Conservation (phyloP, 2,888 invertebrate genomes). For the Diarsia rubi region DNA sequence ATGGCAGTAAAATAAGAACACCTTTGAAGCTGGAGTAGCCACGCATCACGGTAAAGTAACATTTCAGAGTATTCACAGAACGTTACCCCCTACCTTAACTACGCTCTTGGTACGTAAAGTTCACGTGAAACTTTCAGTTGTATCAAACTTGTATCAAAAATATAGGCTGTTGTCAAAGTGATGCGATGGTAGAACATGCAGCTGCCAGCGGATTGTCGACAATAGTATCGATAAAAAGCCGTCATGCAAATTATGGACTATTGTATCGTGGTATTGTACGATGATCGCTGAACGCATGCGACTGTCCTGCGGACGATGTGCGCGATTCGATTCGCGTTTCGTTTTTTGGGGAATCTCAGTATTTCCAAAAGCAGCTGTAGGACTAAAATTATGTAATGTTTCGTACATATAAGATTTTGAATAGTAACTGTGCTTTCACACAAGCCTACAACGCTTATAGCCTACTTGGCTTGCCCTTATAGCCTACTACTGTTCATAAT, state of each 20-base stretch:
- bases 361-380: constrained; percentile 82
- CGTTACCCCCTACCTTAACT: neutral
- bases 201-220: constrained; percentile 83
- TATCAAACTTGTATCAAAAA: constrained; percentile 47
- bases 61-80: constrained; percentile 40
- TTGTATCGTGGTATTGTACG: constrained; percentile 85
- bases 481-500: too few species aligned
- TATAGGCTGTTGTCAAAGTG: constrained; percentile 33
- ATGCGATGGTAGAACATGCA: constrained; percentile 69
- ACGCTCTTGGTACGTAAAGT: neutral
- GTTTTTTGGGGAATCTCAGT: constrained; percentile 81
- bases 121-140: constrained; percentile 46
- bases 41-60: constrained; percentile 34
- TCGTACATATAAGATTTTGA: constrained; percentile 35
- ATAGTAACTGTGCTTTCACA: neutral
- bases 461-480: too few species aligned
- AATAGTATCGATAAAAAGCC: constrained; percentile 87
- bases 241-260: constrained; percentile 90
- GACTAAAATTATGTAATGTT: constrained; percentile 56
- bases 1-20: constrained; percentile 38
- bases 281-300: constrained; percentile 75
- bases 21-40: constrained; percentile 41
- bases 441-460: too few species aligned
- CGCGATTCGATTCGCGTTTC: constrained; percentile 83
- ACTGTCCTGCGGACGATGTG: constrained; percentile 81